Conservation (phyloP, 2,113 vertebrate species). For the Platichthys stellatus region DNA sequence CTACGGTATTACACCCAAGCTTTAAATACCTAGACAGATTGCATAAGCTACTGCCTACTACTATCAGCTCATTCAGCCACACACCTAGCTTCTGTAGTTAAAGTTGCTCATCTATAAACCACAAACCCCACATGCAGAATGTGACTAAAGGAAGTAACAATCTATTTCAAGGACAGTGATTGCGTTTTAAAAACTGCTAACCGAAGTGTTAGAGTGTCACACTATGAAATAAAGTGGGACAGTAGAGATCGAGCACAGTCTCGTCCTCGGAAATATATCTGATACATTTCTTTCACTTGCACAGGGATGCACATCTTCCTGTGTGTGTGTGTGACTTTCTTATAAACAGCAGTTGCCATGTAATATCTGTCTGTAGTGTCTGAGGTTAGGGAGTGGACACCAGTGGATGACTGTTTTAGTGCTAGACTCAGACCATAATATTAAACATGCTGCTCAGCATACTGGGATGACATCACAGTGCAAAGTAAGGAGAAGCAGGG, state of each 20-base stretch:
- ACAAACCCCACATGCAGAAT: slow-evolving; percentile 11
- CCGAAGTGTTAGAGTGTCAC: background rate
- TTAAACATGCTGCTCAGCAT: slow-evolving; percentile 50
- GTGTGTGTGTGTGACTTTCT: background rate
- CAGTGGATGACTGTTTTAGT: slow-evolving; percentile 60
- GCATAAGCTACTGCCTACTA: slow-evolving; percentile 1
- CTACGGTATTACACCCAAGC: slow-evolving; percentile 29
- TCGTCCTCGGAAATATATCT: background rate
- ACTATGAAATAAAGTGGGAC: background rate
- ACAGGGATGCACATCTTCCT: background rate
- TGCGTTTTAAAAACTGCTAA: background rate
- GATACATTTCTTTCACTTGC: background rate
- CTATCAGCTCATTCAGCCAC: slow-evolving; percentile 16
- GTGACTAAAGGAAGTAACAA: background rate
- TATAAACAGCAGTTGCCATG: slow-evolving; percentile 40
- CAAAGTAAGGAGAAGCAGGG: slow-evolving; percentile 46
- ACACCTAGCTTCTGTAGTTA: background rate
- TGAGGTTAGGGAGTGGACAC: slow-evolving; percentile 56
- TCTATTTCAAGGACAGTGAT: background rate
- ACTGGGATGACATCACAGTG: slow-evolving; percentile 68
- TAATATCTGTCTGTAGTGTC: slow-evolving; percentile 56
- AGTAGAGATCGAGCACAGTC: background rate
- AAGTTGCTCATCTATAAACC: slow-evolving; percentile 29
- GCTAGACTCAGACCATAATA: slow-evolving; percentile 44
- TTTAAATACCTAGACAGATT: slow-evolving; percentile 48